Base-by-base conservation (phyloP, 1,140 invertebrate species). In the Steinernema khuongi region DNA sequence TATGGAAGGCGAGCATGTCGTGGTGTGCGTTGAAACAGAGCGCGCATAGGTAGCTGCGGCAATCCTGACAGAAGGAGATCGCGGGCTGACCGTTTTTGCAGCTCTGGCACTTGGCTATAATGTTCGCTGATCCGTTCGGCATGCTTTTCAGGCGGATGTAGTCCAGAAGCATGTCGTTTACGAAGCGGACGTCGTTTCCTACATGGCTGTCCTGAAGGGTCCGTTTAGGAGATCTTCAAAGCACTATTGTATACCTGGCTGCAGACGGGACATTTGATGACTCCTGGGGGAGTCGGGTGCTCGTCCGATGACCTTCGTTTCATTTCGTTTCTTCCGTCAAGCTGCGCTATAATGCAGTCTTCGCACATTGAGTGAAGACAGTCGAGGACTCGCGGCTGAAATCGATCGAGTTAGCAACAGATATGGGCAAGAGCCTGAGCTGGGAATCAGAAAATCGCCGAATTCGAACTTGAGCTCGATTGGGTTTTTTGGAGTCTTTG, bases 11-110 rank as follows among this genome's bases (percentile, higher is more conserved):
- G 66, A 92, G 89, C 93, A 96, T 96, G 76, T 88, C 88, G 85
- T 94, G 91, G 86, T 96, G 94, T 66, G 93, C 94, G 30, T 92
- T 92, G 77, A 94, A 93, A 87, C 94, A 96, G 85, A 93, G 92
- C 26, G 91, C 90, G 87, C 94, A 96, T n/a, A 96, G 88, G 83
- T 94, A 93, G 87, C 94, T 94, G 79, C 93, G 92, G 87, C 94
- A 96, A 85, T 94, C 93, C 76, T 90, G 91, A 86, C 94, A 96
- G 72, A 93, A 90, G 18, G 93, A 93, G 18, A 95, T 91, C 18
- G 94, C 94, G 82, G 91, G 90, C 85, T 94, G 77, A 44, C 83
- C 81, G 28, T 70, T 72, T 70, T 82, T 82, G 71, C 81, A 82
- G 1, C 81, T 72, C 14, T 74, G 31, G 68, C 81, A 82, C 18